phyloP scores from a whole-genome alignment of 64 coral and sea anemone genomes.

The Astreopora myriophthalma region DNA sequence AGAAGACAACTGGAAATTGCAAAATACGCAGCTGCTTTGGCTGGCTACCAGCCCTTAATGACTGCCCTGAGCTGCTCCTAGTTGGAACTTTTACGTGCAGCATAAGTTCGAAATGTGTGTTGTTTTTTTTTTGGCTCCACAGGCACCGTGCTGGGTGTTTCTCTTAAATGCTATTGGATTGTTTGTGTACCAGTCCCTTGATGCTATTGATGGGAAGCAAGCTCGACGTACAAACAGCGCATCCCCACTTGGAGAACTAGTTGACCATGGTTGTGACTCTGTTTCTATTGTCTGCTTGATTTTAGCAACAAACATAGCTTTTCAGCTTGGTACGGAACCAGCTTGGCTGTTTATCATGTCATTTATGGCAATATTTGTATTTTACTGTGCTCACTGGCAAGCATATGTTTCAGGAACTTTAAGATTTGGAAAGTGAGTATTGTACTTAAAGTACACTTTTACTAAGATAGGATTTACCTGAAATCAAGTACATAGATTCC shows the following conservation, averaged over 20 bases:
- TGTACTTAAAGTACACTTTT: too few species aligned
- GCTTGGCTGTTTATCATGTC: slow-evolving; percentile 88
- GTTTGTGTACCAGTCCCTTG: slow-evolving; percentile 82
- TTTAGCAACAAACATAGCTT: slow-evolving; percentile 55
- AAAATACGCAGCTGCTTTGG: too few species aligned
- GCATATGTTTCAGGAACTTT: slow-evolving; percentile 89
- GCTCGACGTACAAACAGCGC: slow-evolving; percentile 81
- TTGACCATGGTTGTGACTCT: slow-evolving; percentile 94
- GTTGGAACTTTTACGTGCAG: too few species aligned
- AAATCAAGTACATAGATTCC: too few species aligned
- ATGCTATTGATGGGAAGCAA: slow-evolving; percentile 94
- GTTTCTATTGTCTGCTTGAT: slow-evolving; percentile 82
- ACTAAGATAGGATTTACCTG: too few species aligned
- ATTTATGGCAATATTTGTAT: slow-evolving; percentile 67
- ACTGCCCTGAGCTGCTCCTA: too few species aligned
- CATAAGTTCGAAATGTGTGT: too few species aligned
- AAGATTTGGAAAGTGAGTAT: slow-evolving; percentile 92
- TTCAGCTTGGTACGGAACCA: slow-evolving; percentile 79
- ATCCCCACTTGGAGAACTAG: slow-evolving; percentile 81
- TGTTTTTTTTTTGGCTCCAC: background rate
- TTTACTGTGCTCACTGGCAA: slow-evolving; percentile 95
- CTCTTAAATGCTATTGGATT: slow-evolving; percentile 57
- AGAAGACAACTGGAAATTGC: too few species aligned
- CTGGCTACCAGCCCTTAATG: too few species aligned
- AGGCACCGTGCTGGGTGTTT: slow-evolving; percentile 81